Evolutionary conservation across 2,797 vertebrate genomes (phyloP).

Genomic region (Babyrousa celebensis): DNA sequence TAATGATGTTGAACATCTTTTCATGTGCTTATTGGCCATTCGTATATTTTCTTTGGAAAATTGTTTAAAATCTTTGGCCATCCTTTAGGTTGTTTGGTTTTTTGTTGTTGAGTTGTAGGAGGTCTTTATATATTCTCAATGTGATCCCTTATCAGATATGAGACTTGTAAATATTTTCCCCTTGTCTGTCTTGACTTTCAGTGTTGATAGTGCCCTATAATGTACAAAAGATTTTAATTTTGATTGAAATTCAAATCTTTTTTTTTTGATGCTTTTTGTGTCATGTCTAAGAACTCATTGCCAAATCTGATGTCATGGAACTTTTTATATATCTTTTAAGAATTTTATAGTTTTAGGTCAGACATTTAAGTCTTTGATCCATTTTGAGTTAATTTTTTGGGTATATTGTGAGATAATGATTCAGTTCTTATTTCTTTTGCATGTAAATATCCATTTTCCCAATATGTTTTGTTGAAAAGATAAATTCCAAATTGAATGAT

Average conservation of each 20-base stretch:
- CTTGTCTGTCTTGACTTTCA: background rate
- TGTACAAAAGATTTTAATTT: background rate
- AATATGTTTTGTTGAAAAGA: background rate
- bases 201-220: background rate
- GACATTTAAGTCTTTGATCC: background rate
- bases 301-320: background rate
- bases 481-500: background rate
- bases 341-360: constrained; percentile 6
- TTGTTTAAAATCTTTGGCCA: background rate
- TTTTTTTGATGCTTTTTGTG: background rate
- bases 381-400: constrained; percentile 50
- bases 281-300: background rate
- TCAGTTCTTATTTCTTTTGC: background rate
- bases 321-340: background rate
- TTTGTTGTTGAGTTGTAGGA: background rate
- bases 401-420: background rate
- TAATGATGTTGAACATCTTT: constrained; percentile 9
- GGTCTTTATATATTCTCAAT: background rate
- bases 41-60: constrained; percentile 10
- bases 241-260: background rate
- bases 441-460: no score
- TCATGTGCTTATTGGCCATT: background rate
- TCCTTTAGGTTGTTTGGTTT: background rate
- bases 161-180: background rate
- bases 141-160: background rate